phyloP scores from a whole-genome alignment of 2,888 invertebrate genomes.

The Epistrophe eligans region DNA sequence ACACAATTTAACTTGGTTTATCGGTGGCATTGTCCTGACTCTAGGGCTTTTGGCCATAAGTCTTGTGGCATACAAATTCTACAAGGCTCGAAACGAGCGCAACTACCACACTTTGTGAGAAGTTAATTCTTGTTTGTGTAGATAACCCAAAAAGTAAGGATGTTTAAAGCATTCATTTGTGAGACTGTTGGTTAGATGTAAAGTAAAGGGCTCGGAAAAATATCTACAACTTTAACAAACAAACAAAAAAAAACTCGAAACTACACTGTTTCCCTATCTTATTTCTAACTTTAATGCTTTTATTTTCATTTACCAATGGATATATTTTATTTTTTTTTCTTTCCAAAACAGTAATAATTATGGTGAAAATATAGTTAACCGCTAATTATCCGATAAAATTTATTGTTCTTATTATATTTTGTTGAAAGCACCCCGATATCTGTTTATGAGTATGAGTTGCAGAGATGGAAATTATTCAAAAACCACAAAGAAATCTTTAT shows the following conservation, averaged over 20 bases:
- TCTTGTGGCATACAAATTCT: slow-evolving; percentile 94
- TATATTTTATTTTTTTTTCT: slow-evolving; percentile 6
- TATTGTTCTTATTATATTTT: not conserved
- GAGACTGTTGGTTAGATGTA: slow-evolving; percentile 66
- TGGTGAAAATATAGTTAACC: slow-evolving; percentile 19
- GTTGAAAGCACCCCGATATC: not conserved
- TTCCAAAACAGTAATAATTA: not conserved
- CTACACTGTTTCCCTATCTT: slow-evolving; percentile 21
- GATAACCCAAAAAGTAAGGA: slow-evolving; percentile 42
- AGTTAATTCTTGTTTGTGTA: slow-evolving; percentile 43
- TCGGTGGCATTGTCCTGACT: slow-evolving; percentile 94
- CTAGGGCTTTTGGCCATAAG: slow-evolving; percentile 91
- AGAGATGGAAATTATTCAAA: not conserved
- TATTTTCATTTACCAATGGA: slow-evolving; percentile 10
- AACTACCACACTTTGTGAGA: slow-evolving; percentile 95
- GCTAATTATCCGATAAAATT: not conserved
- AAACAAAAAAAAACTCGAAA: slow-evolving; percentile 38
- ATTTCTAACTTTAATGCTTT: slow-evolving; percentile 20
- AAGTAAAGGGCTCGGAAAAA: slow-evolving; percentile 59
- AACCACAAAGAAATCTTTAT: not conserved
- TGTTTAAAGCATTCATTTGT: slow-evolving; percentile 54
- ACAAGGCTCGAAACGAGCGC: slow-evolving; percentile 92
- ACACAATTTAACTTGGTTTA: slow-evolving; percentile 90
- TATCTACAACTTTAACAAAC: slow-evolving; percentile 53
- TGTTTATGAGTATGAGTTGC: not conserved